phyloP scores from a whole-genome alignment of 1,140 invertebrate genomes.

The Scaptomyza hsui region DNA sequence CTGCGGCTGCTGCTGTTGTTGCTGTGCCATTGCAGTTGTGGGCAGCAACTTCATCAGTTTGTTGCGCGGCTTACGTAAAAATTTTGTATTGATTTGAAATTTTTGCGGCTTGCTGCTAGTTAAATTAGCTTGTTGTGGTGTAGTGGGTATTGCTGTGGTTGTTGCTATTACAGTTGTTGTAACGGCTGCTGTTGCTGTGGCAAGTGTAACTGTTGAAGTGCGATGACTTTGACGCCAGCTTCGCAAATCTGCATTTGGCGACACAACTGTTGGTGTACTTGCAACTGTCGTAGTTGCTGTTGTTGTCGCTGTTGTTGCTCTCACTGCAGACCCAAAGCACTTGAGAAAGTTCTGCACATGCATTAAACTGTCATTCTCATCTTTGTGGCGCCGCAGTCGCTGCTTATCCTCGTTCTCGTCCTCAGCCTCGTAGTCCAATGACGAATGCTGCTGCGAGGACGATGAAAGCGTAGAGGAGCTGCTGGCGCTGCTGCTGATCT shows the following conservation, averaged over 20 bases:
- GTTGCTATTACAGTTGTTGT: conserved; percentile 2
- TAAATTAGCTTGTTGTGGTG: conserved; percentile 19
- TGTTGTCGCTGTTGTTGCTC: conserved; percentile 9
- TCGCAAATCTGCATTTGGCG: conserved; percentile 41
- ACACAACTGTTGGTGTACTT: background rate
- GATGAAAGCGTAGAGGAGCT: conserved; percentile 71
- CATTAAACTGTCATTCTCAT: conserved; percentile 69
- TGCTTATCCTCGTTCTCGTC: conserved; percentile 76
- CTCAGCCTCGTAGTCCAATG: conserved; percentile 76
- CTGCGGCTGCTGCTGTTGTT: conserved; percentile 16
- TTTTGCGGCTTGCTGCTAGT: conserved; percentile 58
- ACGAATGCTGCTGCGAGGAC: conserved; percentile 71
- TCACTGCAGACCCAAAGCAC: conserved; percentile 60
- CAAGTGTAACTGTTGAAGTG: background rate
- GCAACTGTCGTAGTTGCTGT: background rate
- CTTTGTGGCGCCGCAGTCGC: conserved; percentile 40
- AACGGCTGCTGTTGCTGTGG: background rate
- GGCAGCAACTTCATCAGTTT: conserved; percentile 71
- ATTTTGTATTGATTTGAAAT: conserved; percentile 82
- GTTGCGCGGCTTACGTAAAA: conserved; percentile 77
- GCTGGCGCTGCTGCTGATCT: conserved; percentile 52
- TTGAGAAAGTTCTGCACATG: conserved; percentile 81
- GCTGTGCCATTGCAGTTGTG: conserved; percentile 19
- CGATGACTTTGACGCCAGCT: conserved; percentile 61
- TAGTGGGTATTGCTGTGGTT: conserved; percentile 3